Base-by-base conservation (phyloP, 2,113 vertebrate species). In the Aplodontia rufa region DNA sequence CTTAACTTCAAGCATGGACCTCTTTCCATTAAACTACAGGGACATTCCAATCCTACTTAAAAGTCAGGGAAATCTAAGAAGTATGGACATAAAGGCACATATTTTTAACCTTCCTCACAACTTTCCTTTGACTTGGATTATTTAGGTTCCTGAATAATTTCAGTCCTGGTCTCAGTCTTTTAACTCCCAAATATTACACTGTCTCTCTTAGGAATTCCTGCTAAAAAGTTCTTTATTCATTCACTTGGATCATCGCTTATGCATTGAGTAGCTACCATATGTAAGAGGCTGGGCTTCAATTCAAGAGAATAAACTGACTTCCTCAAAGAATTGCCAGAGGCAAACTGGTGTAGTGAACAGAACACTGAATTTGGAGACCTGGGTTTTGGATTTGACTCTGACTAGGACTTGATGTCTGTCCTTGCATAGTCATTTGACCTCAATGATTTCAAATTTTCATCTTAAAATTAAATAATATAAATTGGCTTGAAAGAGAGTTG, bases 71-170 rank as follows among this genome's bases (percentile, higher is more conserved):
- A 90, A 93, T 93, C 42, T 82, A 93, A 91, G 78, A 95, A 89
- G 20, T 8, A 60, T 28, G 45, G 12, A 87, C 45, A 92, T 92
- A 58, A 87, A 88, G 75, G 30, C 53, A 90, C 51, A 87, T 93
- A 96, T 89, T 96, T 97, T 95, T 71, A 97, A 94, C 19, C 80
- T 94, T 95, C 78, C 53, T 91, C 80, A 95, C 62, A 89, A 79
- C 78, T 97, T 93, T 96, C 69, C 90, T 86, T 79, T 95, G 64
- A 37, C n/a, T 91, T 91, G 82, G 20, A 17, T 96, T 95, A n/a
- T 64, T 88, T 82, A 75, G 49, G 79, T 64, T 83, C 40, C 51
- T 94, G 74, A 93, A 81, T 89, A 64, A 87, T 32, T 89, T 95
- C 79, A 64, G 12, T 76, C 30, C 47, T 90, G 78, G 32, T 68